Percentiles rank a stretch among this genome's conserved stretches.
Evolutionary conservation across 2,888 invertebrate genomes (phyloP).

Genomic region (Trichogramma dendrolimi): DNA sequence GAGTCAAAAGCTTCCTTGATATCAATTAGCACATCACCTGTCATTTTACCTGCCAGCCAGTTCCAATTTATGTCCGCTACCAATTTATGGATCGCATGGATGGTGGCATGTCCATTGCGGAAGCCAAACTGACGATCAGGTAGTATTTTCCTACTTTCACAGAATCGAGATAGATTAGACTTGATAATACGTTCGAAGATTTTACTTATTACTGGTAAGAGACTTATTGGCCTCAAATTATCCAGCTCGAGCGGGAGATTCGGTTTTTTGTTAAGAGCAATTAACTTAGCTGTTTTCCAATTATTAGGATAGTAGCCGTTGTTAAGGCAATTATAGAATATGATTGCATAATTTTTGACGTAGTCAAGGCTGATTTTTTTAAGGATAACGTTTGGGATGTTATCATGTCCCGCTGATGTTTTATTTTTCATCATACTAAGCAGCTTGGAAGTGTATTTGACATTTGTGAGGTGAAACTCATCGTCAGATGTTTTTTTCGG

Average conservation of each 20-base stretch:
- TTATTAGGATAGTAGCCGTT: conserved; percentile 34
- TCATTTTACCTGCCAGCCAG: conserved; percentile 4
- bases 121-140: conserved; percentile 31
- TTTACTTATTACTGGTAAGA: conserved; percentile 33
- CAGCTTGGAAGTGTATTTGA: too few species aligned
- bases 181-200: conserved; percentile 31
- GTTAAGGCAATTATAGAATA: conserved; percentile 32
- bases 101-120: conserved; percentile 25
- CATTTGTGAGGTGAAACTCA: too few species aligned
- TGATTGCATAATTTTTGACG: conserved; percentile 7
- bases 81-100: conserved; percentile 27
- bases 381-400: conserved; percentile 26
- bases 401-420: conserved; percentile 25
- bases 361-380: too few species aligned
- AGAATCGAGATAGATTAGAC: background rate
- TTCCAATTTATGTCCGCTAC: conserved; percentile 16
- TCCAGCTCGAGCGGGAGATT: conserved; percentile 11
- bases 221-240: conserved; percentile 34
- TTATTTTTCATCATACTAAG: conserved; percentile 22
- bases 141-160: conserved; percentile 20
- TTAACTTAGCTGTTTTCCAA: conserved; percentile 34
- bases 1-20: conserved; percentile 22
- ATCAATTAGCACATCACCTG: conserved; percentile 23
- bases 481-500: too few species aligned
- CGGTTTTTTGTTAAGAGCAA: conserved; percentile 25